Conservation (phyloP, 2,113 vertebrate genomes). For the Azemiops feae region DNA sequence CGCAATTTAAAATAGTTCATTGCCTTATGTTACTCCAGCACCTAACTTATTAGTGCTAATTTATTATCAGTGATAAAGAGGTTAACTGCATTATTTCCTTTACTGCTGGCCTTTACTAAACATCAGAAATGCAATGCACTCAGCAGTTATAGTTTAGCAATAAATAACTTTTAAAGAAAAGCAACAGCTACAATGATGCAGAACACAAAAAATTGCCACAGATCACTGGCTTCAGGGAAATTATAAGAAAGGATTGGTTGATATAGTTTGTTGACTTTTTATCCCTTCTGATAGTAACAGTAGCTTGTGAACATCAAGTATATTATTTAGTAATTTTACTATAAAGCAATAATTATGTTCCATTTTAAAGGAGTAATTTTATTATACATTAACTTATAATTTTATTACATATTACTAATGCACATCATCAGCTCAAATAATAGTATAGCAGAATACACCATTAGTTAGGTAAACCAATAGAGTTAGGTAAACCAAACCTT, state of each 20-base stretch:
- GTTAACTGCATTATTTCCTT: slow-evolving; percentile 72
- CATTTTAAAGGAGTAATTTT: too few species aligned
- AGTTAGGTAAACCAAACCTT: not conserved
- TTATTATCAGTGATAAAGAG: slow-evolving; percentile 72
- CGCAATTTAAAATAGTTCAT: slow-evolving; percentile 45
- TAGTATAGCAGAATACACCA: not conserved
- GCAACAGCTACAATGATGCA: slow-evolving; percentile 33
- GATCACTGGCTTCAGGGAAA: slow-evolving; percentile 2
- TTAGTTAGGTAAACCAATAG: not conserved
- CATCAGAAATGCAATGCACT: slow-evolving; percentile 49
- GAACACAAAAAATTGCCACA: slow-evolving; percentile 46
- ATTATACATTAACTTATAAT: too few species aligned
- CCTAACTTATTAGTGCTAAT: slow-evolving; percentile 70
- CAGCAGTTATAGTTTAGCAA: slow-evolving; percentile 45
- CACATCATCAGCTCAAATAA: not conserved
- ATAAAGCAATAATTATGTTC: not conserved
- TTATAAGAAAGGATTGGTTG: slow-evolving; percentile 29
- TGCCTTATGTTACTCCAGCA: slow-evolving; percentile 66
- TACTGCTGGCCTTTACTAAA: slow-evolving; percentile 65
- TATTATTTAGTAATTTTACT: not conserved
- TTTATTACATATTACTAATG: too few species aligned
- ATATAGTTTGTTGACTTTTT: not conserved
- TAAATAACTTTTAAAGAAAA: slow-evolving; percentile 63
- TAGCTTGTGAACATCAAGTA: not conserved
- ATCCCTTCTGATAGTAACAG: not conserved